phyloP scores from a whole-genome alignment of 2,888 invertebrate genomes.

The Cheilosia urbana region DNA sequence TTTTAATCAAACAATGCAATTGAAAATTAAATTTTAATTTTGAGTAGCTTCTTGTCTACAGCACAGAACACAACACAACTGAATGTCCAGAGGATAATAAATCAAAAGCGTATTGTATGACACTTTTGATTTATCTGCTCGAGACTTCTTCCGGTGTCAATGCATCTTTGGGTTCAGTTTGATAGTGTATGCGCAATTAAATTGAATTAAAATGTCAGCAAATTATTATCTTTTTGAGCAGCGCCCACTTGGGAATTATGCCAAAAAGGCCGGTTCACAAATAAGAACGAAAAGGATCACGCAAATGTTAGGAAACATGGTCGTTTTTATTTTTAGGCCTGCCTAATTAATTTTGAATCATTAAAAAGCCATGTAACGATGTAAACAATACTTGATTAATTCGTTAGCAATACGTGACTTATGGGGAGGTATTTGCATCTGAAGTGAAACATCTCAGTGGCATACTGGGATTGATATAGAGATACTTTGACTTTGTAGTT shows the following conservation, averaged over 20 bases:
- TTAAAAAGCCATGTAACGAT: conserved; percentile 31
- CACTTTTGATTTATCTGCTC: background rate
- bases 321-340: conserved; percentile 10
- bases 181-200: conserved; percentile 18
- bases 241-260: conserved; percentile 36
- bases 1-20: conserved; percentile 27
- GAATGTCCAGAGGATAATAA: conserved; percentile 23
- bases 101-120: conserved; percentile 1
- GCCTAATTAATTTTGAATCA: conserved; percentile 53
- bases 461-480: background rate
- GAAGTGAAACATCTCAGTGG: conserved; percentile 19
- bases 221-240: conserved; percentile 13
- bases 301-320: conserved; percentile 12
- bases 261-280: conserved; percentile 44
- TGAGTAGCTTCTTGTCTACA: background rate
- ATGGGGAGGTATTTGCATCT: background rate
- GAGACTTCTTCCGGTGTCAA: conserved; percentile 35
- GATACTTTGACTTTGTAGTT: background rate
- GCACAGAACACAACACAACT: background rate
- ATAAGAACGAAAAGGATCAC: conserved; percentile 4
- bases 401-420: conserved; percentile 37
- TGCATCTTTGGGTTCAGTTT: conserved; percentile 11
- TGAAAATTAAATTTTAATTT: conserved; percentile 29
- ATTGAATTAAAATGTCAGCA: conserved; percentile 56
- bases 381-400: conserved; percentile 64